A percentile compares a stretch with the other conserved stretches of the same genome.
These are phyloP conservation scores for Noctua fimbriata DNA, from an alignment of 2,888 invertebrate genomes.

Conservation along the genomic window DNA sequence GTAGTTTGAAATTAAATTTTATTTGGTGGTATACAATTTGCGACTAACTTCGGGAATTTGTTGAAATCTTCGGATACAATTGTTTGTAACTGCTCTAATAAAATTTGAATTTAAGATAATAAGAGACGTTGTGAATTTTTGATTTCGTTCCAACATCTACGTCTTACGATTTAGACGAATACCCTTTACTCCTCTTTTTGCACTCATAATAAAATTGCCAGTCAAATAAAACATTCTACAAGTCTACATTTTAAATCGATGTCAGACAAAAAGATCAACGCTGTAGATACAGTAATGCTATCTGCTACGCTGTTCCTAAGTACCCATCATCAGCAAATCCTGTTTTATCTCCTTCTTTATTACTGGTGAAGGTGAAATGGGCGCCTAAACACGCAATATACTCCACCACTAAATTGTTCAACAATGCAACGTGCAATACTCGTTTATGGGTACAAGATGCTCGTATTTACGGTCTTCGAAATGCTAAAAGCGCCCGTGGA, in stretches of 20 bases:
- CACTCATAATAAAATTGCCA: not conserved
- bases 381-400: constrained; percentile 53
- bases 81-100: constrained; percentile 16
- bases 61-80: constrained; percentile 34
- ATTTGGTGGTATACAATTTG: constrained; percentile 54
- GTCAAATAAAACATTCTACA: not conserved
- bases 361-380: constrained; percentile 39
- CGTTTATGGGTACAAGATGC: constrained; percentile 80
- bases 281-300: constrained; percentile 13
- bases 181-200: not conserved
- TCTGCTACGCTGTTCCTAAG: constrained; percentile 7
- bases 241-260: constrained; percentile 13
- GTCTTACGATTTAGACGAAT: not conserved
- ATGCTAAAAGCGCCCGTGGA: constrained; percentile 79
- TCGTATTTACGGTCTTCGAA: constrained; percentile 82
- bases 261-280: constrained; percentile 20
- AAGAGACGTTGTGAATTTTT: not conserved
- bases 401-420: constrained; percentile 62
- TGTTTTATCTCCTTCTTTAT: constrained; percentile 53
- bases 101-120: constrained; percentile 9
- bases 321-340: constrained; percentile 42
- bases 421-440: constrained; percentile 73
- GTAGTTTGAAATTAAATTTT: constrained; percentile 67
- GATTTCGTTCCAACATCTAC: not conserved
- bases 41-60: constrained; percentile 40